Conservation (phyloP, 2,113 vertebrate genomes). For the Alaudala cheleensis region DNA sequence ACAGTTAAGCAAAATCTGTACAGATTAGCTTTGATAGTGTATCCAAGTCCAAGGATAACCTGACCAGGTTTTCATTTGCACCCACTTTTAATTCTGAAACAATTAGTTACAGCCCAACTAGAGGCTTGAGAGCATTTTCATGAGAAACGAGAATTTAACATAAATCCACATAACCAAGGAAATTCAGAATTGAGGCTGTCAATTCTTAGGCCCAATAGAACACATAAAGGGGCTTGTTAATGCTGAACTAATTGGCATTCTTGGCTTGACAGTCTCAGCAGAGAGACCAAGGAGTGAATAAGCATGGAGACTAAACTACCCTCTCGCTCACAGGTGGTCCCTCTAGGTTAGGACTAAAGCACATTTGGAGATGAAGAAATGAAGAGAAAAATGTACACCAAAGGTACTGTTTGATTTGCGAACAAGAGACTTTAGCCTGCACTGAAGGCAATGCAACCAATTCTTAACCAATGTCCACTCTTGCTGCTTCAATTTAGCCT, state of each 20-base stretch:
- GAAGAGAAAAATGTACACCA: slow-evolving; percentile 13
- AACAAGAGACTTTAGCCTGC: neutral
- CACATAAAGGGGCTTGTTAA: slow-evolving; percentile 69
- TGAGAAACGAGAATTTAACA: slow-evolving; percentile 64
- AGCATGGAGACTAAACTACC: slow-evolving; percentile 67
- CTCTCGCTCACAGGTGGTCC: slow-evolving; percentile 59
- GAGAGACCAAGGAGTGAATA: slow-evolving; percentile 66
- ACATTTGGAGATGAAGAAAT: slow-evolving; percentile 50
- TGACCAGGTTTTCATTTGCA: slow-evolving; percentile 23
- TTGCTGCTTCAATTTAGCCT: neutral
- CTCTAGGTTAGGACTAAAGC: slow-evolving; percentile 61
- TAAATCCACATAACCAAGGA: slow-evolving; percentile 65
- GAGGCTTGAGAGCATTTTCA: slow-evolving; percentile 56
- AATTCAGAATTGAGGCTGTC: slow-evolving; percentile 65
- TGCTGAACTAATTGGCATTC: slow-evolving; percentile 71
- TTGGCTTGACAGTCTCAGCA: slow-evolving; percentile 67
- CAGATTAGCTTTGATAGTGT: neutral
- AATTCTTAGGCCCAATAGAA: slow-evolving; percentile 68
- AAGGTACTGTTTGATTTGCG: neutral
- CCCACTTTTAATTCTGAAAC: slow-evolving; percentile 42
- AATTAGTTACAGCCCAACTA: slow-evolving; percentile 42
- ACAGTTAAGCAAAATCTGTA: neutral
- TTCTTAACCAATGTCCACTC: neutral
- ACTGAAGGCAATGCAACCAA: neutral
- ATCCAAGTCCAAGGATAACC: neutral